These are phyloP conservation scores for Lottia gigantea DNA, from an alignment of 2,888 invertebrate genomes.

Conservation along the genomic window DNA sequence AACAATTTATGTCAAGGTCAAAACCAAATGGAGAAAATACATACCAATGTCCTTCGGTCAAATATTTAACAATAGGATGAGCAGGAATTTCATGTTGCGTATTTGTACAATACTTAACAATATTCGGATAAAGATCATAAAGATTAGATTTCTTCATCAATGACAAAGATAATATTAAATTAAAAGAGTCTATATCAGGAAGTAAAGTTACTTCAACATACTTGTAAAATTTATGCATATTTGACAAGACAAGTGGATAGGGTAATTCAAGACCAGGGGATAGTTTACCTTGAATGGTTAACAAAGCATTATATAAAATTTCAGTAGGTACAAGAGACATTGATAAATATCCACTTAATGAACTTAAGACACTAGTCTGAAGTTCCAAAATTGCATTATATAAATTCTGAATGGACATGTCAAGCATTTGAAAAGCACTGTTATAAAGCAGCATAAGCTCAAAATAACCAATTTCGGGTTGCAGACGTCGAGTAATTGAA, in stretches of 20 bases:
- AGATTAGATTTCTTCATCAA: not conserved
- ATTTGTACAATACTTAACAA: not conserved
- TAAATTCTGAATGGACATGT: not conserved
- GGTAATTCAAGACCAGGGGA: conserved; percentile 1
- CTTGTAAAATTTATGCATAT: not conserved
- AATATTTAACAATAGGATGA: not conserved
- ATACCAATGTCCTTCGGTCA: not conserved
- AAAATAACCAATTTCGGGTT: conserved; percentile 8
- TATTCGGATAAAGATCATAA: not conserved
- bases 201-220: not conserved
- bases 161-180: not conserved
- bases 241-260: not conserved
- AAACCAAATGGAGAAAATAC: not conserved
- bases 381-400: not conserved
- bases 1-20: not conserved
- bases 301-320: not conserved
- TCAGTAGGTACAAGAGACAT: not conserved
- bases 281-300: not conserved
- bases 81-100: not conserved
- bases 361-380: not conserved
- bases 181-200: not conserved
- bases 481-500: not conserved
- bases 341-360: not conserved
- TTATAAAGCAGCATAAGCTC: not conserved
- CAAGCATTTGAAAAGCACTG: too few species aligned